Percentiles rank a stretch among this genome's conserved stretches.
Evolutionary conservation across 2,113 vertebrate species (phyloP).

Genomic region (Balaeniceps rex): DNA sequence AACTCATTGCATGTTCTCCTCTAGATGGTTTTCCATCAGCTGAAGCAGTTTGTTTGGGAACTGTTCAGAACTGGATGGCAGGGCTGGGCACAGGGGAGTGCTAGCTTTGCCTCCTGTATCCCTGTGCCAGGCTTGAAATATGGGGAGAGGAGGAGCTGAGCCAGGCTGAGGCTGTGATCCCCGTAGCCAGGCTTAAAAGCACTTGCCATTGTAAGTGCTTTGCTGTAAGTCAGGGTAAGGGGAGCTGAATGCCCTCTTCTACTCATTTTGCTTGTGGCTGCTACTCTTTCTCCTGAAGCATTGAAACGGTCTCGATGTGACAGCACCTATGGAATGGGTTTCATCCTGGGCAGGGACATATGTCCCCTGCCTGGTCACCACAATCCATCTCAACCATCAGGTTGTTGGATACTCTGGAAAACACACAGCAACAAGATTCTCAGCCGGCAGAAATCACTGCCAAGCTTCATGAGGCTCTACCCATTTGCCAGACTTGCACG

Average conservation of each 20-base stretch:
- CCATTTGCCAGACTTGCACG: rapidly evolving
- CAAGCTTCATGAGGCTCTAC: rapidly evolving
- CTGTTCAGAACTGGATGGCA: neutral
- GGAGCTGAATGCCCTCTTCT: neutral
- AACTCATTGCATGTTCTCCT: neutral
- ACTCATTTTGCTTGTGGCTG: neutral
- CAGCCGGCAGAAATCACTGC: rapidly evolving
- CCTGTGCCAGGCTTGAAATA: neutral
- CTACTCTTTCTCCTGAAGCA: neutral
- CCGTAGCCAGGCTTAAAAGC: neutral
- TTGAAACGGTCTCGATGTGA: rapidly evolving
- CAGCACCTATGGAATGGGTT: neutral
- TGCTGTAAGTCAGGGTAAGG: neutral
- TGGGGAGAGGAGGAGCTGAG: neutral
- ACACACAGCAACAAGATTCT: rapidly evolving
- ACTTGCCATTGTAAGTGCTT: neutral
- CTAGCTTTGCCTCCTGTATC: neutral
- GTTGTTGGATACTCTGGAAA: neutral
- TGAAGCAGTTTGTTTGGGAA: neutral
- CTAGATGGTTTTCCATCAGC: neutral
- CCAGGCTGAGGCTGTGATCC: neutral
- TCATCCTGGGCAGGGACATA: neutral
- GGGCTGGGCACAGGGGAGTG: neutral
- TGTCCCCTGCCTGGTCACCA: neutral
- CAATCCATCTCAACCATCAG: neutral